Conservation (phyloP, 2,113 vertebrate species). For the Suricata suricatta region DNA sequence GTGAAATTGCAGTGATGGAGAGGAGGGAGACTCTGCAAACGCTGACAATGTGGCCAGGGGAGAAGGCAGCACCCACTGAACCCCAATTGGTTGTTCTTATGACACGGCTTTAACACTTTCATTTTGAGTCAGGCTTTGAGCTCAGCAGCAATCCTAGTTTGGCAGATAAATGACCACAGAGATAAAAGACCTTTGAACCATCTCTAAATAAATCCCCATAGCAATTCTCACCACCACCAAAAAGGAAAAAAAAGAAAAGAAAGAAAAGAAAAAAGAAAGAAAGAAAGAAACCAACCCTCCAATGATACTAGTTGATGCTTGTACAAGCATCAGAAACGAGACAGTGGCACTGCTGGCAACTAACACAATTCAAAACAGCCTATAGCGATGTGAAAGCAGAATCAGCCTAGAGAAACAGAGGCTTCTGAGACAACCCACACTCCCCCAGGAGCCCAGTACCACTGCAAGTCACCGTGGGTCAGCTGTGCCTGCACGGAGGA, state of each 20-base stretch:
- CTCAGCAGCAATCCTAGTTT: slow-evolving; percentile 18
- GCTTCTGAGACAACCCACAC: background rate
- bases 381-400: background rate
- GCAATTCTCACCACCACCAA: background rate
- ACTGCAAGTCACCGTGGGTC: background rate
- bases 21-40: background rate
- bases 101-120: slow-evolving; percentile 38
- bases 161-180: slow-evolving; percentile 53
- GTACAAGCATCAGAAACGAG: background rate
- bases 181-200: slow-evolving; percentile 52
- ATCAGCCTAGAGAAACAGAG: background rate
- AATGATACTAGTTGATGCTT: background rate
- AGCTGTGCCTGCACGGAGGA: background rate
- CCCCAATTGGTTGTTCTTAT: background rate
- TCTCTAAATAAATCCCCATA: slow-evolving; percentile 52
- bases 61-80: slow-evolving; percentile 19
- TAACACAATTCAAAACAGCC: background rate
- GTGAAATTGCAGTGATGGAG: slow-evolving; percentile 10
- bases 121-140: slow-evolving; percentile 47
- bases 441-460: background rate
- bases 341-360: background rate
- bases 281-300: background rate
- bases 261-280: background rate
- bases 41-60: slow-evolving; percentile 1
- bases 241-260: background rate